Base-by-base conservation (phyloP, 2,113 vertebrate genomes). In the Thermophis baileyi region DNA sequence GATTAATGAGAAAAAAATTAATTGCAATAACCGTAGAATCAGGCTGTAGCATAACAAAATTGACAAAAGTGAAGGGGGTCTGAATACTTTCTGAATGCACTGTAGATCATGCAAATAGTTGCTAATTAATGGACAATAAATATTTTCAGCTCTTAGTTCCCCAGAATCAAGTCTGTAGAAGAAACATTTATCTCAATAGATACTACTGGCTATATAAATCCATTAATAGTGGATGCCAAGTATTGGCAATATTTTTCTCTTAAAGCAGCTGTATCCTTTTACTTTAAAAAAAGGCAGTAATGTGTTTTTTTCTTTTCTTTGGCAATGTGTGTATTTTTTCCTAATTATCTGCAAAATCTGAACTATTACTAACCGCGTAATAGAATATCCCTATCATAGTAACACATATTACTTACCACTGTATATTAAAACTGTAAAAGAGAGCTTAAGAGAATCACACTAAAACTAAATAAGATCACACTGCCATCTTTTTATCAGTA, bases 401-500 rank as follows among this genome's bases (percentile, higher is more conserved):
- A 44, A 87, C 90, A 51, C 18, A 81, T 44, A 81, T 81, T 81
- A 22, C 22, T 11, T 30, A 0, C 54, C 87, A 93, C 49, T 86
- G 57, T 90, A 92, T 88, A 47, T 85, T 46, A 12, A 0, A 54
- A 55, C 51, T 89, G 47, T 92, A 93, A 94, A 94, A 0, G 20
- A 69, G 60, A 35, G 74, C 93, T 94, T 95, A 93, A 24, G 93
- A 95, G 94, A 92, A 94, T 95, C 94, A 94, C 87, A 93, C 87
- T 93, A 90, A 93, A 91, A 93, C 93, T 95, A 91, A 95, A 94
- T 91, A 94, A 95, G 95, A 96, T 94, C 60, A 92, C 93, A 90
- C 91, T 94, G 92, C 89, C 92, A 96, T 90, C 92, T 69, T 94
- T 96, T 96, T 96, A 95, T 95, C 94, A 96, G 57, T 96, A 95